Evolutionary conservation across 2,797 vertebrate species (phyloP).

Genomic region (Thaleichthys pacificus): DNA sequence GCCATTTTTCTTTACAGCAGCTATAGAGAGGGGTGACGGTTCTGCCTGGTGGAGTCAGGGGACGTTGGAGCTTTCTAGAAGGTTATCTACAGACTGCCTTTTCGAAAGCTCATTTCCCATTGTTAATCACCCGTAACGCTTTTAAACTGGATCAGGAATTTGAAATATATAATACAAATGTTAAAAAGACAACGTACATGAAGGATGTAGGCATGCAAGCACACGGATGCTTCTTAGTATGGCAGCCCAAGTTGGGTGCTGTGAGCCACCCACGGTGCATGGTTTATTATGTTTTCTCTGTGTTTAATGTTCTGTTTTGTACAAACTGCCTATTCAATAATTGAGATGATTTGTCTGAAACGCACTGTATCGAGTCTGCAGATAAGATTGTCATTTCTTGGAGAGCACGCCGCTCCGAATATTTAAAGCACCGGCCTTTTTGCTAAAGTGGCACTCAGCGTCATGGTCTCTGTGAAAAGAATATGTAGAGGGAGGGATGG

Average conservation of each 20-base stretch:
- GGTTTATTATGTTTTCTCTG: conserved; percentile 21
- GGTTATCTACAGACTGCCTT: conserved; percentile 14
- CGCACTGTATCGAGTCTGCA: conserved; percentile 43
- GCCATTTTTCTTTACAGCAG: too few relatives aligned
- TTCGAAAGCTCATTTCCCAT: conserved; percentile 15
- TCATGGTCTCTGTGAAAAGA: conserved; percentile 28
- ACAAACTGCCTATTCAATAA: conserved; percentile 21
- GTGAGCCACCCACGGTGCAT: neutral
- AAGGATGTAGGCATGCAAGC: too few relatives aligned
- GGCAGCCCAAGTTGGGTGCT: too few relatives aligned
- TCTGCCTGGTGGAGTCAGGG: neutral
- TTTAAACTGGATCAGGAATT: too few relatives aligned
- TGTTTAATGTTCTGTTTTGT: conserved; percentile 33
- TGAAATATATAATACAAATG: too few relatives aligned
- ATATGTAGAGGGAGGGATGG: too few relatives aligned
- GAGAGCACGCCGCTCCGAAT: conserved; percentile 43
- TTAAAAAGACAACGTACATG: too few relatives aligned
- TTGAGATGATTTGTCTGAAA: conserved; percentile 43
- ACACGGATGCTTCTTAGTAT: too few relatives aligned
- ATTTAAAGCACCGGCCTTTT: conserved; percentile 44
- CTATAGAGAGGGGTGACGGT: neutral
- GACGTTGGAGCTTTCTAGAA: conserved; percentile 20
- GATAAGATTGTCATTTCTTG: conserved; percentile 67
- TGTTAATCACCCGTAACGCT: neutral
- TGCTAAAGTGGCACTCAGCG: conserved; percentile 54